Conservation (phyloP, 2,888 invertebrate species). For the Minunthozetes semirufus region DNA sequence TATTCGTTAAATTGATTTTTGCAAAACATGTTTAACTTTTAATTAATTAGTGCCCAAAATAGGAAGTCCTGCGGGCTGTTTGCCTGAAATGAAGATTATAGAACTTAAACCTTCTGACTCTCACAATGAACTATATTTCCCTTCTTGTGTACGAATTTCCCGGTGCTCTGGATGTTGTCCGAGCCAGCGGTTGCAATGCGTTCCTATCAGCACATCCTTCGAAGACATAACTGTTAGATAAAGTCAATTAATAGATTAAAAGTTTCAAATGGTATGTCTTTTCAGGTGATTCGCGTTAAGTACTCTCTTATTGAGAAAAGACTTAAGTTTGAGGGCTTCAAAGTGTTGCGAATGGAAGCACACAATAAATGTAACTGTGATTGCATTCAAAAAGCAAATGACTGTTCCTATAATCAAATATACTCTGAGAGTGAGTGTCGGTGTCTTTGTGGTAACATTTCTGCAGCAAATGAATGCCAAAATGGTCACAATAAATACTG, state of each 20-base stretch:
- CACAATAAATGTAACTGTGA: conserved; percentile 36
- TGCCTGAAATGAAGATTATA: conserved; percentile 43
- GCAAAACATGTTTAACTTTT: not conserved
- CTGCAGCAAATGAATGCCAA: conserved; percentile 4
- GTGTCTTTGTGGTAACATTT: conserved; percentile 33
- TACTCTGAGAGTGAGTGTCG: conserved; percentile 35
- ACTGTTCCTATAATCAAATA: conserved; percentile 30
- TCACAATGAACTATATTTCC: conserved; percentile 47
- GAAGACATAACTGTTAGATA: conserved; percentile 39
- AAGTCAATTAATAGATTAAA: not conserved
- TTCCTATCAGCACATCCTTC: conserved; percentile 36
- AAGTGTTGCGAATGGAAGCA: conserved; percentile 25
- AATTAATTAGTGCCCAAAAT: conserved; percentile 24
- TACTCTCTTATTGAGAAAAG: conserved; percentile 1
- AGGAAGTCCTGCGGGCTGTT: conserved; percentile 43
- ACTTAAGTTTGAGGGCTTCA: conserved; percentile 30
- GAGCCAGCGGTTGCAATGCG: conserved; percentile 40
- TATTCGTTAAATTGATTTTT: not conserved
- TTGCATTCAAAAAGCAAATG: conserved; percentile 35
- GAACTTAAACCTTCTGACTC: conserved; percentile 38
- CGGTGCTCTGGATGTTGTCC: conserved; percentile 42
- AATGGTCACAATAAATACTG: conserved; percentile 49
- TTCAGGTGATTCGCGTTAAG: conserved; percentile 35
- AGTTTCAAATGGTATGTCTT: not conserved
- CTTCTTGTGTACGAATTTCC: conserved; percentile 40